Evolutionary conservation across 2,113 vertebrate genomes (phyloP), one percentile per base, ranked within the genome.

Genomic region (Sebastes fasciatus): DNA sequence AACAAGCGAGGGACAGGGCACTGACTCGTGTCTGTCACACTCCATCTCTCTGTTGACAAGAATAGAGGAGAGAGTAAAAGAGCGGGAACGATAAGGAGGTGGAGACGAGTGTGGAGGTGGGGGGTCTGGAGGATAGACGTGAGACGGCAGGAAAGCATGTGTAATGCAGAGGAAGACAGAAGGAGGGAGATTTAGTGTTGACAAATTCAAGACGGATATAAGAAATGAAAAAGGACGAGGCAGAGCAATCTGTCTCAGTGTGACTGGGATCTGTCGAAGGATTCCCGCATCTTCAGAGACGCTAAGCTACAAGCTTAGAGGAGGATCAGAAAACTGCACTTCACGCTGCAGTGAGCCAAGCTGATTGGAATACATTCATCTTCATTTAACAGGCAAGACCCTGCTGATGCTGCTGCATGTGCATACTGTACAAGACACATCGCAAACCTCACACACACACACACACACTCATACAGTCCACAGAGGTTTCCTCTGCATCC

Each of bases 291-390:
- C 72, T 81, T 80, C 48, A 87, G 80, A 89, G 74, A 79, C 17
- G 19, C 76, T 78, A 49, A 84, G 76, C 74, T 80, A 87, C 68
- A 57, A 65, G 83, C 76, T 87, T 61, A 73, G 42, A 40, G 16
- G 65, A 78, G 80, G 77, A 90, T 67, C 58, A 78, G 81, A 82
- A 89, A 88, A 74, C 61, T 74, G 81, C 77, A 85, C 86, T 89
- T 85, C 86, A 93, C 72, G 84, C 89, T 76, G 88, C 88, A 91
- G 73, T 65, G 86, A 80, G 72, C 83, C 23, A 70, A 82, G 62
- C 75, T 87, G 88, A 91, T 79, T 86, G 77, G 82, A 80, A 82
- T 92, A 89, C 88, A 94, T 94, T 94, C 80, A 92, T 94, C 92
- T 91, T 94, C 83, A 93, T 95, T 94, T 94, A 90, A 83, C 69